Evolutionary conservation across 2,888 invertebrate genomes (phyloP).

Genomic region (Sericinus montela): DNA sequence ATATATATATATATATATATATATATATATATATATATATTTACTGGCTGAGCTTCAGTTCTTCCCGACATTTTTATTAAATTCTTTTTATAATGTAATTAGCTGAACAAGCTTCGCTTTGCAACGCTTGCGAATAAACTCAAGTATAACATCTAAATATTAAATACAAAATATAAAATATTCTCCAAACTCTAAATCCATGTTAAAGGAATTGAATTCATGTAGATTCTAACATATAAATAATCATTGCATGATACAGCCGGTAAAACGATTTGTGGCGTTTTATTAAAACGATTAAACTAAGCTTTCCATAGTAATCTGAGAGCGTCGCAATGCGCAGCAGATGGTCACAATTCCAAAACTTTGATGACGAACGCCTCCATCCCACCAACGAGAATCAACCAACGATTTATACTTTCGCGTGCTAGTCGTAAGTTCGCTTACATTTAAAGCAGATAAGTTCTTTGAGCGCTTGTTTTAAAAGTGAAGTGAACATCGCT

Average conservation of each 20-base stretch:
- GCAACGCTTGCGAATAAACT: too few species aligned
- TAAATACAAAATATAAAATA: too few species aligned
- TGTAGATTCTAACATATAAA: neutral
- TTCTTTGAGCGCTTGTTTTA: constrained; percentile 34
- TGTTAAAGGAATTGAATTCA: too few species aligned
- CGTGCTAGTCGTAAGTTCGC: constrained; percentile 46
- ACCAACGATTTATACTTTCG: constrained; percentile 64
- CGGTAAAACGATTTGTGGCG: constrained; percentile 76
- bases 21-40: too few species aligned
- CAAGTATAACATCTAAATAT: too few species aligned
- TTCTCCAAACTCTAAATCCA: too few species aligned
- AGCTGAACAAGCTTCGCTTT: too few species aligned
- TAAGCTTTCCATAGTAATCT: constrained; percentile 75
- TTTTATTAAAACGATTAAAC: constrained; percentile 79
- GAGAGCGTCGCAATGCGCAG: constrained; percentile 66
- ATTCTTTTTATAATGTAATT: too few species aligned
- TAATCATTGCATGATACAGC: constrained; percentile 42
- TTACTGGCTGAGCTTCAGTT: too few species aligned
- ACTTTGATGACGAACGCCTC: constrained; percentile 72
- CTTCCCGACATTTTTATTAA: too few species aligned
- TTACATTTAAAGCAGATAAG: constrained; percentile 48
- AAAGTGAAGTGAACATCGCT: constrained; percentile 2
- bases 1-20: too few species aligned
- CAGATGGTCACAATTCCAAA: constrained; percentile 75
- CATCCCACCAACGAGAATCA: constrained; percentile 52